Base-by-base conservation (phyloP, 2,888 invertebrate genomes). In the Apantesis nais region DNA sequence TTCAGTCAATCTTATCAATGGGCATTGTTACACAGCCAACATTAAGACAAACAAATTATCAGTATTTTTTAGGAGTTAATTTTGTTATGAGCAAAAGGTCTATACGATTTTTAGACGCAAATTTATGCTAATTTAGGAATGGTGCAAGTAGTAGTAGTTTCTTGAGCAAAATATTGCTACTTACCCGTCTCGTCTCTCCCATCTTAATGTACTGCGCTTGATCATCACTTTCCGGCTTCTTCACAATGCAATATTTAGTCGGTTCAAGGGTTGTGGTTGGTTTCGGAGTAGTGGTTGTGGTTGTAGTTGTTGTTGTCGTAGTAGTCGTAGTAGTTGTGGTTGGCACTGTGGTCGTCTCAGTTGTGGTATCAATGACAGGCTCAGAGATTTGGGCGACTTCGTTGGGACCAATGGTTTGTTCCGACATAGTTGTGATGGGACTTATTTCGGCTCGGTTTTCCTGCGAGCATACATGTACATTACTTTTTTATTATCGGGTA, bases 131-230 rank as follows among this genome's bases (percentile, higher is more conserved):
- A 25, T 25, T 4, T 25, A n/a, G n/a, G 25, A n/a, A 25, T 25
- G 14, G 14, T 12, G 8, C 12, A 29, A 29, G 58, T 25, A 14
- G 14, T 5, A 14, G 58, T 29, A 16, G 58, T 58, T 58, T 58
- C 12, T 25, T 25, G 29, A 29, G 0, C 12, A 58, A 25, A 58
- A 58, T 25, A 29, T 58, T 58, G 1, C 29, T 8, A 78, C 96
- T 96, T 92, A 98, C 98, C 95, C 98, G 95, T 92, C 97, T 97
- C 78, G 97, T 98, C 84, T 97, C 97, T 66, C 98, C 98, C 95
- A 98, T 98, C 83, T 97, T 96, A 84, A 98, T 98, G 82, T 97
- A 97, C 92, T 98, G 98, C 78, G 94, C 92, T 76, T 93, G 88
- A 90, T 97, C 97, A 77, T 97, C 97, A 85, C 97, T 97, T 86